A percentile compares a stretch with the other conserved stretches of the same genome.
phyloP scores from a whole-genome alignment of 2,888 invertebrate genomes.

The Ectemnius continuus region DNA sequence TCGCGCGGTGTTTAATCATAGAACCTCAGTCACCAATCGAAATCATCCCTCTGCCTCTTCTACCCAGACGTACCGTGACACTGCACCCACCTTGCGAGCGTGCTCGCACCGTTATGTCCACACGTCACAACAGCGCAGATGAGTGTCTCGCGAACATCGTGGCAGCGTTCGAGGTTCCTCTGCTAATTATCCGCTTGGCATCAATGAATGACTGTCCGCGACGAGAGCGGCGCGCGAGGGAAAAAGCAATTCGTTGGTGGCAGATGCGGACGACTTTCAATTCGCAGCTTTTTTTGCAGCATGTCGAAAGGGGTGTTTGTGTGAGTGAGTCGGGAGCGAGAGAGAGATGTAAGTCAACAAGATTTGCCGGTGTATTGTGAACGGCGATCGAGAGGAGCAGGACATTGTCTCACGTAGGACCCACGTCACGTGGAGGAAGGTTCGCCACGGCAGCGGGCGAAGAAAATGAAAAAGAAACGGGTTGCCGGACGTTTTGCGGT shows the following conservation, averaged over 20 bases:
- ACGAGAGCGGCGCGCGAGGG: too few relatives aligned
- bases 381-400: neutral
- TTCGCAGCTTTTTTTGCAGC: too few relatives aligned
- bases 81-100: neutral
- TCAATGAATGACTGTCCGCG: too few relatives aligned
- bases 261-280: too few relatives aligned
- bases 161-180: too few relatives aligned
- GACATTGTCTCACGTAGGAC: conserved; percentile 40
- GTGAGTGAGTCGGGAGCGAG: too few relatives aligned
- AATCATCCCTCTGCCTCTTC: conserved; percentile 17
- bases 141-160: too few relatives aligned
- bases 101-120: conserved; percentile 3
- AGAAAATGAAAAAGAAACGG: conserved; percentile 45
- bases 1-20: conserved; percentile 52
- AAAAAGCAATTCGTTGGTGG: too few relatives aligned
- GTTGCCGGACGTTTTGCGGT: conserved; percentile 67
- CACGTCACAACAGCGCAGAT: neutral
- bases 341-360: too few relatives aligned
- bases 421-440: conserved; percentile 30
- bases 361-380: too few relatives aligned
- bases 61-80: neutral
- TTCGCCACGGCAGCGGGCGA: conserved; percentile 14
- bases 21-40: conserved; percentile 26
- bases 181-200: too few relatives aligned
- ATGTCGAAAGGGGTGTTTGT: too few relatives aligned